These are phyloP conservation scores for Cephalopholis sonnerati DNA, from an alignment of 2,113 vertebrate species.

Conservation along the genomic window DNA sequence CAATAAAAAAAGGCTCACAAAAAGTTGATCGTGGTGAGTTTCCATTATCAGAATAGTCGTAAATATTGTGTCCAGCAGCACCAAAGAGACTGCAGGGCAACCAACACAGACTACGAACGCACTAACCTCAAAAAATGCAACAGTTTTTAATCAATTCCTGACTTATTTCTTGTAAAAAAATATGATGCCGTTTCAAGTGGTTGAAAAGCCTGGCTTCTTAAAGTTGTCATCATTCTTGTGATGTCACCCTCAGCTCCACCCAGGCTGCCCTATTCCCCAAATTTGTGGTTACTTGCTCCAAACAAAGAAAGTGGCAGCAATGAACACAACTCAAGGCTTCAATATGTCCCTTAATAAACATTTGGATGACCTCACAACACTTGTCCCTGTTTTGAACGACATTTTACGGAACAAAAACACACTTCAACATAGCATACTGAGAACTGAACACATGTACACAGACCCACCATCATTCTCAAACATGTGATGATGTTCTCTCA, in stretches of 20 bases:
- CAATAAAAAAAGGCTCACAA: no score
- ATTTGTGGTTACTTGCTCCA: neutral
- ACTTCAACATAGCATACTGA: neutral
- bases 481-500: neutral
- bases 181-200: no score
- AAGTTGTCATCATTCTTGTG: neutral
- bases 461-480: neutral
- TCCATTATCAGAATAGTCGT: no score
- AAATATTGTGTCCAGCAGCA: no score
- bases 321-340: neutral
- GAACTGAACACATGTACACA: neutral
- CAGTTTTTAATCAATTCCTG: no score
- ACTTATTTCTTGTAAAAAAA: no score
- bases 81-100: no score
- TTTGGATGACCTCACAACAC: neutral
- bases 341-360: neutral
- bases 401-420: neutral
- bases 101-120: no score
- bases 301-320: neutral
- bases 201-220: no score
- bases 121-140: no score
- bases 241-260: neutral
- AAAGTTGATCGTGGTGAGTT: no score
- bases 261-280: neutral
- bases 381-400: neutral